Percentiles rank a stretch among this genome's conserved stretches.
These are phyloP conservation scores for Pica pica DNA, from an alignment of 2,113 vertebrate species.

Conservation along the genomic window DNA sequence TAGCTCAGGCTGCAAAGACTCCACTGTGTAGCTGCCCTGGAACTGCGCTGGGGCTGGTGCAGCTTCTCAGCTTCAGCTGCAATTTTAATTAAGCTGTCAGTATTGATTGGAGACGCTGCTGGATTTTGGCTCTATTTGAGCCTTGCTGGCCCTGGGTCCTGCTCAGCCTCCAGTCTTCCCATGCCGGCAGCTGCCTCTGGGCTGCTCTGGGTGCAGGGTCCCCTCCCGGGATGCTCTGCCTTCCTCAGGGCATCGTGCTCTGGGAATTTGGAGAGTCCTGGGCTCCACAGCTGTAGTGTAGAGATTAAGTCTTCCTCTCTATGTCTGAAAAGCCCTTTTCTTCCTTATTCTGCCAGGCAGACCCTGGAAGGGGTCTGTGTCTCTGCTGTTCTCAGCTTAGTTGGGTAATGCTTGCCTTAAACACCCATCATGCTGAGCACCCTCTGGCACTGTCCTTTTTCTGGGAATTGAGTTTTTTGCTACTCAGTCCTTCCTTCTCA, in stretches of 20 bases:
- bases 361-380: neutral
- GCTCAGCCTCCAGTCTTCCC: neutral
- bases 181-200: neutral
- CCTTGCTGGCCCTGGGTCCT: neutral
- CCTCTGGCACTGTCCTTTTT: neutral
- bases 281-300: neutral
- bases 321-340: neutral
- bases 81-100: neutral
- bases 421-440: rapidly evolving
- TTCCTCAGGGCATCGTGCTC: neutral
- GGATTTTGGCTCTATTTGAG: neutral
- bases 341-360: rapidly evolving
- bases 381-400: neutral
- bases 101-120: neutral
- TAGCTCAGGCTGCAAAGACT: neutral
- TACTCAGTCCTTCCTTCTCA: neutral
- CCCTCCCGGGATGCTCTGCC: neutral
- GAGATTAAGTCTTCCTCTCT: neutral
- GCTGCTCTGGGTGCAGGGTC: neutral
- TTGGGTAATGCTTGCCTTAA: neutral
- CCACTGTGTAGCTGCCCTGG: neutral
- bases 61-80: neutral
- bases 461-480: neutral
- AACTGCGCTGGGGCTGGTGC: neutral
- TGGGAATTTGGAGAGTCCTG: neutral